Evolutionary conservation across 2,797 vertebrate species (phyloP), one percentile per base, ranked within the genome.

Genomic region (Sylvilagus floridanus): DNA sequence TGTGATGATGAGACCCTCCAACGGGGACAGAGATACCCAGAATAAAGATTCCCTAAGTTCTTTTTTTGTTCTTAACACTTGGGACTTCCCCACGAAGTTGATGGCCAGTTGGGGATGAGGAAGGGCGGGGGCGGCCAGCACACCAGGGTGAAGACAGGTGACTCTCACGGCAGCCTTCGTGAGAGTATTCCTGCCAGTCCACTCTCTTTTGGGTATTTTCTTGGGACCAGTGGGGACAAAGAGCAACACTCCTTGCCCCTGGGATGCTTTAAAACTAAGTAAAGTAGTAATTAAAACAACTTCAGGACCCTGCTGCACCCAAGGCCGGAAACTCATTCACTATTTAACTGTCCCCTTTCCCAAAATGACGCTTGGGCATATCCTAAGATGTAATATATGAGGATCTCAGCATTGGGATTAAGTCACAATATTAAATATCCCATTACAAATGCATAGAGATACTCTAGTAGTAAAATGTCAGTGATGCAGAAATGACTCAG

Each of bases 381-480:
- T 24, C 68, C 22, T 81, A 37, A 76, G n/a, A 84, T 52, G 42
- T 69, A 77, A 81, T 54, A 69, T 35, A 88, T 73, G 69, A 82
- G 22, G 42, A 21, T 28, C 30, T 84, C 11, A 54, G 73, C 81
- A 87, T 62, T 79, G 32, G 65, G 22, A 92, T 69, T 81, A 91
- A 96, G 73, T 62, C 32, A 24, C n/a, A 95, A 77, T 5, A 66
- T 71, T 83, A 90, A 96, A 87, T 82, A 65, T 77, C 12, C 16
- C 42, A 71, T 73, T 75, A 71, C 95, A 94, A 85, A 78, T 83
- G 6, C 26, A 91, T 37, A 76, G 76, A 84, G 50, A 50, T 76
- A 79, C n/a, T 69, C n/a, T 7, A 83, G 84, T 93, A 42, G 72
- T 37, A 92, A 95, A 81, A 84, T 83, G 83, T 82, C 60, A 88